Evolutionary conservation across 2,888 invertebrate genomes (phyloP), one percentile per base, ranked within the genome.

Genomic region (Dinocampus coccinellae): DNA sequence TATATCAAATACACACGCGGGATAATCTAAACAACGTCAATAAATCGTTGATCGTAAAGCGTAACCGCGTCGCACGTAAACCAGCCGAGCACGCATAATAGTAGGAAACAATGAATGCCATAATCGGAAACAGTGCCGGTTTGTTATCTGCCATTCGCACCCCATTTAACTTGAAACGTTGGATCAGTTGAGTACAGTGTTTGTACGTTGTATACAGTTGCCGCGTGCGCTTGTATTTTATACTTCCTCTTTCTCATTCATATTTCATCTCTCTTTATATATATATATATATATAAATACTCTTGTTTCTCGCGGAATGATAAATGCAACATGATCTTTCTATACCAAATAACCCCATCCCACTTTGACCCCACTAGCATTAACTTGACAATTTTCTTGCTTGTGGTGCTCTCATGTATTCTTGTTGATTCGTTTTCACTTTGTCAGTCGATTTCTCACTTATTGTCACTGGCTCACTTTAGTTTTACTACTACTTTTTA

Each of bases 61-160:
- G 82, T 83, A 80, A 82, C 74, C 81, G 82, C 81, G 82, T 84
- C 84, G 84, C 84, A 83, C 82, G 82, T 84, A 82, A 85, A 85
- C 85, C 84, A 84, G 81, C 84, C 85, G 83, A 85, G 87, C 83
- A 86, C 84, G 86, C 85, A 86, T 87, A 87, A 87, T 87, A 84
- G 86, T 85, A 84, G 87, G 87, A 87, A 87, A 87, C 87, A 87
- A 87, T 87, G 87, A 87, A 87, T 85, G 84, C 85, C 83, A 83
- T 86, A 87, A 87, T 87, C 87, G 87, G 87, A 87, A 87, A 86
- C 87, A 84, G 85, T 84, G 84, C 85, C 84, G 87, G 86, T 86
- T 87, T 85, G 87, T 87, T 87, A 87, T 87, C 87, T 87, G 87
- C 85, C 86, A 86, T 87, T 87, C 83, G 85, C 87, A 87, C 86